Evolutionary conservation across 2,888 invertebrate species (phyloP), one percentile per base, ranked within the genome.

Genomic region (Tipula vernalis): DNA sequence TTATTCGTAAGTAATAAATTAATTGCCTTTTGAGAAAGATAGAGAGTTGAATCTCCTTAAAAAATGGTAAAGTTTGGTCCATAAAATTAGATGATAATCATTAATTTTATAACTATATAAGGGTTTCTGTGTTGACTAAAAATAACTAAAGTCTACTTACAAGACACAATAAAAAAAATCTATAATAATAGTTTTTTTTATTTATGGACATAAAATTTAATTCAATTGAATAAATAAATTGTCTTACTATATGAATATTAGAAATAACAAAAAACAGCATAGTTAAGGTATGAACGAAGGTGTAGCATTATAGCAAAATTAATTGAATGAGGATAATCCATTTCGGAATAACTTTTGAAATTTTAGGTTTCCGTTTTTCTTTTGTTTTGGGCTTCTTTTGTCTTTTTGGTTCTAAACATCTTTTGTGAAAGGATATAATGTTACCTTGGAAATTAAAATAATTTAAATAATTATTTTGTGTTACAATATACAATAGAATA

Each of bases 61-160:
- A 28, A 28, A 28, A 28, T 71, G 3, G 5, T 15, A 71, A 71
- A 71, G 28, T 71, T 71, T 28, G 28, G 71, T 71, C 71, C 71
- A 71, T 71, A 71, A 71, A 71, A 71, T 71, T 71, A 71, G 71
- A 71, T 71, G 71, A 71, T 71, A 71, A 71, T 71, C 71, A 71
- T 71, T 71, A 71, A 71, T 71, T 71, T 28, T 71, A 51, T 51
- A 51, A 51, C 71, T 28, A 18, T 10, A 57, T 15, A 57, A 12
- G 41, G 0, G 41, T 28, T 28, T 71, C 10, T 28, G 28, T 71
- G 71, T 71, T 10, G 28, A 28, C 71, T 51, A 57, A 57, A 57
- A 57, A 12, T 15, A 12, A 51, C 47, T 51, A 51, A n/a, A 10
- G 3, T 41, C 44, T 12, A 51, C 71, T 71, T 18, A 71, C 12